Evolutionary conservation across 1,140 invertebrate species (phyloP).

Genomic region (Drosophila carrolli): DNA sequence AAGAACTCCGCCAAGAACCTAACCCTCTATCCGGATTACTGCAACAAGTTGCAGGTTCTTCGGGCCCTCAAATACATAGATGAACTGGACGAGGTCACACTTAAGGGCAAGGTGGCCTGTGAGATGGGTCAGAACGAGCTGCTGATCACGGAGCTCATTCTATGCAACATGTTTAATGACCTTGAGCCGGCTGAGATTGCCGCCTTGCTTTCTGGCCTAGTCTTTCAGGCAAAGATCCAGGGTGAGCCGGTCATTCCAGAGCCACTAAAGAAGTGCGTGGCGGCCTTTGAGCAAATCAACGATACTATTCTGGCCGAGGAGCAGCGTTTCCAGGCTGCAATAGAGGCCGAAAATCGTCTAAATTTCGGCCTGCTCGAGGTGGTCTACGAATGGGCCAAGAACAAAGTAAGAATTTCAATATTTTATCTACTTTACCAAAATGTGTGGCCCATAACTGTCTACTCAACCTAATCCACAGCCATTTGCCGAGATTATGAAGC

Average conservation of each 20-base stretch:
- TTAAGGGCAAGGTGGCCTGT: slow-evolving; percentile 97
- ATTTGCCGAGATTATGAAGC: slow-evolving; percentile 96
- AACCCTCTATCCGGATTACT: slow-evolving; percentile 94
- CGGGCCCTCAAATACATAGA: slow-evolving; percentile 91
- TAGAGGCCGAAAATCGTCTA: slow-evolving; percentile 86
- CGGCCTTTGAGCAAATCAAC: slow-evolving; percentile 75
- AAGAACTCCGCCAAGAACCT: slow-evolving; percentile 94
- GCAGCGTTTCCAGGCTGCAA: slow-evolving; percentile 60
- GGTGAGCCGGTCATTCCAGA: slow-evolving; percentile 85
- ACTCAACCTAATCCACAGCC: slow-evolving; percentile 84
- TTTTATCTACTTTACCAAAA: not conserved
- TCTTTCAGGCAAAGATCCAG: slow-evolving; percentile 94
- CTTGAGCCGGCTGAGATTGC: slow-evolving; percentile 96
- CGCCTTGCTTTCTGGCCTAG: slow-evolving; percentile 94
- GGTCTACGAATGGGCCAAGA: slow-evolving; percentile 97
- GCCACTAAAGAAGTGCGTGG: slow-evolving; percentile 84
- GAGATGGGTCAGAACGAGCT: slow-evolving; percentile 98
- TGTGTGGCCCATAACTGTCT: not conserved
- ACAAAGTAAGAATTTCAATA: slow-evolving; percentile 87
- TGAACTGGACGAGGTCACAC: slow-evolving; percentile 88
- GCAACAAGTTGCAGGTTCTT: slow-evolving; percentile 93
- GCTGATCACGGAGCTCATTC: slow-evolving; percentile 97
- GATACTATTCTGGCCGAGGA: slow-evolving; percentile 74
- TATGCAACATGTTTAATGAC: slow-evolving; percentile 95
- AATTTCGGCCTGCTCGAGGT: slow-evolving; percentile 97